Percentiles rank a stretch among this genome's conserved stretches.
These are phyloP conservation scores for Muscina levida DNA, from an alignment of 2,888 invertebrate genomes.

Conservation along the genomic window DNA sequence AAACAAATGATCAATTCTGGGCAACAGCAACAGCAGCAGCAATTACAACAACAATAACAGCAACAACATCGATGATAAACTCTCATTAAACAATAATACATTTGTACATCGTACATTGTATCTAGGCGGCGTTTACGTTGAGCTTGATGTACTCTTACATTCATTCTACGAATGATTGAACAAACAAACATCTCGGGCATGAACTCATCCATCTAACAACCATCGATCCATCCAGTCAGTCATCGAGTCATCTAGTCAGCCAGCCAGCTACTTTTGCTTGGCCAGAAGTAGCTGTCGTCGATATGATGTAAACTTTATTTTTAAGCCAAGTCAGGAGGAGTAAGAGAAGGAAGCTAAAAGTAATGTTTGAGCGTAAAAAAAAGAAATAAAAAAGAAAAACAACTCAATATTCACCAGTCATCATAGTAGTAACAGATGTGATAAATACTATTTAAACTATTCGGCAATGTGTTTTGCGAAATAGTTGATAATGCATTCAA, in stretches of 20 bases:
- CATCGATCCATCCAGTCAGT: no score
- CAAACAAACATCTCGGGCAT: constrained; percentile 8
- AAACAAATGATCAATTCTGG: constrained; percentile 19
- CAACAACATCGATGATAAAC: no score
- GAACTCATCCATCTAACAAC: constrained; percentile 32
- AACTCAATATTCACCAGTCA: constrained; percentile 24
- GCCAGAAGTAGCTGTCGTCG: background rate
- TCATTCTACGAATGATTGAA: background rate
- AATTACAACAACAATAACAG: background rate
- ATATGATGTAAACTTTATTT: constrained; percentile 50
- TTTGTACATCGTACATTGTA: background rate
- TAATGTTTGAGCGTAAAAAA: no score
- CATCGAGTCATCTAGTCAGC: no score
- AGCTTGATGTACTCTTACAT: constrained; percentile 6
- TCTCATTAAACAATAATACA: background rate
- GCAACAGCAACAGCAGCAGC: constrained; percentile 10
- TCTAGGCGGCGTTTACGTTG: background rate
- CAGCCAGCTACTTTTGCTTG: no score
- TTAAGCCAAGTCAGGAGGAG: constrained; percentile 27
- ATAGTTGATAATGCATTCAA: no score
- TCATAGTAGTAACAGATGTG: no score
- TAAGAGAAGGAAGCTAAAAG: constrained; percentile 26
- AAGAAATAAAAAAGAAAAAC: no score
- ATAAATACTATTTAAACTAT: no score
- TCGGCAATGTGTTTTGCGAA: no score